phyloP scores from a whole-genome alignment of 2,888 invertebrate species.

The Dynastes tityus region DNA sequence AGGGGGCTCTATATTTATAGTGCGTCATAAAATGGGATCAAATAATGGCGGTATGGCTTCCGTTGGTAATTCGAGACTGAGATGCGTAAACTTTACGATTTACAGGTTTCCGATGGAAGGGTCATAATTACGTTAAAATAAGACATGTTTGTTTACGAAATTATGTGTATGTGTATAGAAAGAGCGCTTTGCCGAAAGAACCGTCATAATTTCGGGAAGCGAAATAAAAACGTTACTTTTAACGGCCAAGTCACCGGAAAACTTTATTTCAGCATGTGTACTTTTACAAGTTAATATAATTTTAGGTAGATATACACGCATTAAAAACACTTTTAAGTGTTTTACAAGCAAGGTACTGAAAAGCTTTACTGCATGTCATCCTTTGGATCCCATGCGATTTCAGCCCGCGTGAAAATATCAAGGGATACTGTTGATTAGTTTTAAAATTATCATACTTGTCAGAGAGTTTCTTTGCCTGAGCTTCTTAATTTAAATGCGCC shows the following conservation, averaged over 20 bases:
- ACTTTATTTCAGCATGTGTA: slow-evolving; percentile 46
- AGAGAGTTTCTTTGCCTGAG: slow-evolving; percentile 19
- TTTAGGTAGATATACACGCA: slow-evolving; percentile 34
- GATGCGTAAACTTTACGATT: slow-evolving; percentile 54
- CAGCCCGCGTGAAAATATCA: slow-evolving; percentile 30
- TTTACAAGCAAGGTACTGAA: slow-evolving; percentile 30
- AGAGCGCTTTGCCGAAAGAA: slow-evolving; percentile 46
- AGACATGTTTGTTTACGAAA: slow-evolving; percentile 47
- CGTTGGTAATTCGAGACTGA: slow-evolving; percentile 56
- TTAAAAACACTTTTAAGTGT: slow-evolving; percentile 44
- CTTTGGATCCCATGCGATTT: slow-evolving; percentile 26
- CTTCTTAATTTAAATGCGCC: slow-evolving; percentile 24
- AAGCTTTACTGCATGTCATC: slow-evolving; percentile 34
- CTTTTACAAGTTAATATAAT: slow-evolving; percentile 45
- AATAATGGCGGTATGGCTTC: slow-evolving; percentile 54
- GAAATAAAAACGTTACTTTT: slow-evolving; percentile 45
- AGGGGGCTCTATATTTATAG: slow-evolving; percentile 51
- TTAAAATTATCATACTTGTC: slow-evolving; percentile 20
- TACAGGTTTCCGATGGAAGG: slow-evolving; percentile 54
- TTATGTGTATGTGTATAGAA: slow-evolving; percentile 45
- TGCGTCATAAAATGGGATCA: slow-evolving; percentile 52
- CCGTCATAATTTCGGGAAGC: slow-evolving; percentile 43
- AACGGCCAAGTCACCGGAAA: slow-evolving; percentile 45
- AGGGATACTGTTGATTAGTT: slow-evolving; percentile 30
- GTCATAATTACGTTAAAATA: slow-evolving; percentile 48